These are phyloP conservation scores for Pollenia amentaria DNA, from an alignment of 2,888 invertebrate species.

Conservation along the genomic window DNA sequence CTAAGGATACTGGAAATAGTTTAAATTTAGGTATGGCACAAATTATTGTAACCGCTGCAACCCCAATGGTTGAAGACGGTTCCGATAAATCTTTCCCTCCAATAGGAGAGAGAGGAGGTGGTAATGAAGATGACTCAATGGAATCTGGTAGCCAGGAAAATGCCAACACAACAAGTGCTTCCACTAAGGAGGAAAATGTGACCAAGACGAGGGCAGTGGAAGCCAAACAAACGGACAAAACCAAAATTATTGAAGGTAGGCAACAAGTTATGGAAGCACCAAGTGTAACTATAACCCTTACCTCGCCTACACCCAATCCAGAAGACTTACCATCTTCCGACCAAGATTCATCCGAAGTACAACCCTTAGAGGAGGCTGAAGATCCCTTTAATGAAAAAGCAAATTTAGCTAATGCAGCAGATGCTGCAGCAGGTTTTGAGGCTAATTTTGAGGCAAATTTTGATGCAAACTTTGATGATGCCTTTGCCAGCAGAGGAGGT, in stretches of 20 bases:
- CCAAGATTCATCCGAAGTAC: constrained; percentile 78
- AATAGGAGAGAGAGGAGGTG: constrained; percentile 81
- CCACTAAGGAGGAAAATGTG: constrained; percentile 70
- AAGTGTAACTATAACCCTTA: constrained; percentile 77
- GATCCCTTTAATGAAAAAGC: constrained; percentile 82
- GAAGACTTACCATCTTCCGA: constrained; percentile 78
- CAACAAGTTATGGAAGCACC: constrained; percentile 68
- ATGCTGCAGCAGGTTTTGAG: constrained; percentile 75
- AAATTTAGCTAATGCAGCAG: constrained; percentile 55
- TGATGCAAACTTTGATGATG: constrained; percentile 85
- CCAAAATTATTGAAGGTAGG: constrained; percentile 79
- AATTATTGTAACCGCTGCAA: constrained; percentile 97
- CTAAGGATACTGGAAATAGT: constrained; percentile 84
- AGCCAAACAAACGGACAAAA: constrained; percentile 71
- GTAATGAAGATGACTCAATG: constrained; percentile 50
- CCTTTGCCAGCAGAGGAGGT: constrained; percentile 82
- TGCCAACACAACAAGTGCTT: constrained; percentile 60
- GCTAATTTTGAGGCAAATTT: constrained; percentile 83
- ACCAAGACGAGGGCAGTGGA: constrained; percentile 67
- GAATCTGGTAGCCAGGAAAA: constrained; percentile 62
- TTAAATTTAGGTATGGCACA: constrained; percentile 93
- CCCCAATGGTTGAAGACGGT: constrained; percentile 95
- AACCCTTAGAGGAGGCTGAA: constrained; percentile 79
- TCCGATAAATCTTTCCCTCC: constrained; percentile 91
- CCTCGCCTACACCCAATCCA: constrained; percentile 77